Evolutionary conservation across 1,140 invertebrate species (phyloP).

Genomic region (Telenomus remus): DNA sequence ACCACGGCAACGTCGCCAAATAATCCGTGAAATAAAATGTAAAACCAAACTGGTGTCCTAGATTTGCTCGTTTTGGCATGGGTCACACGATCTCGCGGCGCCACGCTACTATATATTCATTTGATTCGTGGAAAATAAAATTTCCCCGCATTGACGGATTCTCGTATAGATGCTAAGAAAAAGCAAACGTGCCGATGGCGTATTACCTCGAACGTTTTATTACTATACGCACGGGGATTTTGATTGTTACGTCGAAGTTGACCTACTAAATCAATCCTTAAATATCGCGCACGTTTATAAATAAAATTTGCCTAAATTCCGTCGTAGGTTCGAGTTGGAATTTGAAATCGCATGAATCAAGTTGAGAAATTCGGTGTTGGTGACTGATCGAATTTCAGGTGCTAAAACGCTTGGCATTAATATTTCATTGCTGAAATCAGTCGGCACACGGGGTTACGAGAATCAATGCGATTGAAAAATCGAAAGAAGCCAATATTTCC

Average conservation of each 20-base stretch:
- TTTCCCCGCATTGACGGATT: conserved; percentile 28
- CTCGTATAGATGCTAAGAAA: conserved; percentile 46
- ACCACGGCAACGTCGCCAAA: conserved; percentile 11
- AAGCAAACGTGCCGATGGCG: conserved; percentile 33
- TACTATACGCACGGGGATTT: conserved; percentile 35
- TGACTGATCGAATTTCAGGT: conserved; percentile 6
- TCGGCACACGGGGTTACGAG: background rate
- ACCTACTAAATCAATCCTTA: too few relatives aligned
- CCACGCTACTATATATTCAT: conserved; percentile 49
- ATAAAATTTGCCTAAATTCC: too few relatives aligned
- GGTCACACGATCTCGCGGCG: conserved; percentile 19
- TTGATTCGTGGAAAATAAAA: conserved; percentile 30
- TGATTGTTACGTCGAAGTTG: conserved; percentile 33
- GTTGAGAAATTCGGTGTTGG: too few relatives aligned
- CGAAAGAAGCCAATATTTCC: conserved; percentile 24
- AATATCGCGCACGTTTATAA: too few relatives aligned
- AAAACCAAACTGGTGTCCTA: conserved; percentile 34
- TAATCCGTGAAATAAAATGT: conserved; percentile 54
- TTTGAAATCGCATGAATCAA: too few relatives aligned
- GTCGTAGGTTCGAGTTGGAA: too few relatives aligned
- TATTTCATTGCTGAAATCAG: conserved; percentile 11
- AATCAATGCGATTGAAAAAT: conserved; percentile 16
- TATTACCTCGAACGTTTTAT: conserved; percentile 42
- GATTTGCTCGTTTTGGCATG: conserved; percentile 32
- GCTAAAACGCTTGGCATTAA: conserved; percentile 1